Base-by-base conservation (phyloP, 1,140 invertebrate species). In the Schlechtendalia chinensis region DNA sequence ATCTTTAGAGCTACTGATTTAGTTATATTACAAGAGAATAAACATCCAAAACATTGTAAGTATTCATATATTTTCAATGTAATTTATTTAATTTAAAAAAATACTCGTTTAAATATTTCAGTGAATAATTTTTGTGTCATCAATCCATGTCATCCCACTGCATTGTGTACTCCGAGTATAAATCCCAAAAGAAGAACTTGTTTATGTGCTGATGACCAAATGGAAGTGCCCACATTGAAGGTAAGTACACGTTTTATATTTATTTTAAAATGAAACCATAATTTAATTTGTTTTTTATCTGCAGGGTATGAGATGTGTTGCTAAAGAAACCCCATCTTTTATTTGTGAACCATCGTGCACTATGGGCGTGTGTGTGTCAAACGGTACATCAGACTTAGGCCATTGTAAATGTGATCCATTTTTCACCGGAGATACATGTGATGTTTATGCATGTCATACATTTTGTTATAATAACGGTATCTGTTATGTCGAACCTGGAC, bases 11-110 rank as follows among this genome's bases (percentile, higher is more conserved):
- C 90, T 24, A 88, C 89, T 5, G 90, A 91, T 83, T 88, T 93
- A 82, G 85, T 90, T n/a, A 89, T 93, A 14, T 83, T 93, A 24
- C 91, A 93, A 83, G 88, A 90, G 80, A 85, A 90, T 81, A 90
- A 91, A 82, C 90, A 92, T 22, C 12, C 58, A 58, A 79, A 63
- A 27, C 1, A 79, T 22, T 47, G 75, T 79, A 79, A 79, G 75
- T 45, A 19, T 45, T 45, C 45, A 39, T n/a, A 32, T 56, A 32
- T 54, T 74, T 32, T n/a, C 6, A 65, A 39, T 5, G 0, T 32
- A 32, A 2, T 39, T 3, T 56, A 17, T 32, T 54, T 39, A 39
- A 39, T 39, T 19, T 56, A 19, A 5, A 19, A 5, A 74, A 17
- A 0, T 27, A 8, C 8, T 0, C 32, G 32, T 75, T 71, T 71